These are phyloP conservation scores for Coluber constrictor DNA, from an alignment of 2,797 vertebrate species.

Conservation along the genomic window DNA sequence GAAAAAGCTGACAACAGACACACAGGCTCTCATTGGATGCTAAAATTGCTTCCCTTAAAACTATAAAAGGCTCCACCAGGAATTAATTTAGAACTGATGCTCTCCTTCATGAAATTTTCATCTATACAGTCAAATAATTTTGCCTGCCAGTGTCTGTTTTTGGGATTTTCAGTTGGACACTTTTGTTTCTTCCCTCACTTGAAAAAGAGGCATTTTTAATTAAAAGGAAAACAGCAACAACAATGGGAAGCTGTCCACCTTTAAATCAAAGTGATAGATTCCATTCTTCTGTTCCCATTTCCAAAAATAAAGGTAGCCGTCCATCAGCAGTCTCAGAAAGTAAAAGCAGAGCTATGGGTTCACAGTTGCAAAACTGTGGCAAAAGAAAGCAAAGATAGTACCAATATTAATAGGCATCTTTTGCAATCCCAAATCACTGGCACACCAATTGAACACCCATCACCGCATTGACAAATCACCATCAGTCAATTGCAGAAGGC, in stretches of 20 bases:
- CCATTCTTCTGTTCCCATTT: neutral
- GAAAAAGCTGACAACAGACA: slow-evolving; percentile 21
- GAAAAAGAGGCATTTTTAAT: neutral
- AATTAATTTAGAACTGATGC: neutral
- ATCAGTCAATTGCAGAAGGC: neutral
- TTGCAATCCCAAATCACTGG: neutral
- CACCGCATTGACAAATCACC: neutral
- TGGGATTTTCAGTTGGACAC: neutral
- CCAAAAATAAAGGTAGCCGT: neutral
- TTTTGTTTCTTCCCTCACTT: neutral
- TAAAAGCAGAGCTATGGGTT: neutral
- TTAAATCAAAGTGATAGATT: neutral
- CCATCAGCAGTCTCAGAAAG: neutral
- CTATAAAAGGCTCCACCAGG: neutral
- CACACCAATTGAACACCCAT: neutral
- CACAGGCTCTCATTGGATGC: fast-evolving
- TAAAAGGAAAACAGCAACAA: neutral
- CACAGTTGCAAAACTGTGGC: neutral
- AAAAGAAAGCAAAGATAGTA: neutral
- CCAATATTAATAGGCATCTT: neutral
- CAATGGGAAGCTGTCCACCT: neutral
- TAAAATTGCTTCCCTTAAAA: neutral
- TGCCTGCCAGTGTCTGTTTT: neutral
- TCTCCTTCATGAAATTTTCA: neutral
- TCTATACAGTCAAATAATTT: neutral